phyloP scores from a whole-genome alignment of 2,888 invertebrate genomes.

The Atethmia centrago region DNA sequence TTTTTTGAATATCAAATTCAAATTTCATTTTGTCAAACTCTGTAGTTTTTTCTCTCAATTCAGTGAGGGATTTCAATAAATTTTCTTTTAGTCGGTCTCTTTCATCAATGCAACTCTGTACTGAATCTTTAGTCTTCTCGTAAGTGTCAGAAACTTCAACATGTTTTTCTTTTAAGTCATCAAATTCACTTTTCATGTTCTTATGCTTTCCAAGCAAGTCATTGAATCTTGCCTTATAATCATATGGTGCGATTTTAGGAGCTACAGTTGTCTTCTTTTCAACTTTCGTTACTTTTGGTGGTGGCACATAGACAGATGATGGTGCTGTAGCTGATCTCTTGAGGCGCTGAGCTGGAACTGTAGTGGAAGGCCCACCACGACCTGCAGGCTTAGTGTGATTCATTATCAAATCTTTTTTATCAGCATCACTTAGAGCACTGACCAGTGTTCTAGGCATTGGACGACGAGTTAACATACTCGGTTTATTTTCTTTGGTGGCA shows the following conservation, averaged over 20 bases:
- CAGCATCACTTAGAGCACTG: slow-evolving; percentile 83
- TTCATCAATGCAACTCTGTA: slow-evolving; percentile 77
- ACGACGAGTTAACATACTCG: slow-evolving; percentile 76
- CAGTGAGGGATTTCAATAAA: slow-evolving; percentile 78
- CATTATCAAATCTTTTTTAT: slow-evolving; percentile 82
- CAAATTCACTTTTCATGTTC: slow-evolving; percentile 88
- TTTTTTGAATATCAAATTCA: slow-evolving; percentile 84
- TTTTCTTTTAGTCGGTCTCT: slow-evolving; percentile 83
- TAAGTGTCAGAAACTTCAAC: slow-evolving; percentile 88
- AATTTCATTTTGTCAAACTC: slow-evolving; percentile 83
- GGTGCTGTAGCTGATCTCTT: slow-evolving; percentile 84
- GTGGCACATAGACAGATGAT: slow-evolving; percentile 72
- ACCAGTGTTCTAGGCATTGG: slow-evolving; percentile 76
- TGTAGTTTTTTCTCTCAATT: slow-evolving; percentile 79
- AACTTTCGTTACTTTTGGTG: slow-evolving; percentile 79
- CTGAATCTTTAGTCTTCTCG: slow-evolving; percentile 86
- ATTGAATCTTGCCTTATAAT: slow-evolving; percentile 92
- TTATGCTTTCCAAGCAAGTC: slow-evolving; percentile 91
- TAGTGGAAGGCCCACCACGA: slow-evolving; percentile 68
- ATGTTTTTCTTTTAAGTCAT: slow-evolving; percentile 87
- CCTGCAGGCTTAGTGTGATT: slow-evolving; percentile 83
- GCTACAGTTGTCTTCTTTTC: slow-evolving; percentile 84
- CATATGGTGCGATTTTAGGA: slow-evolving; percentile 91
- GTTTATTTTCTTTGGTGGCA: slow-evolving; percentile 83
- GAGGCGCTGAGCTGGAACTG: slow-evolving; percentile 77